Conservation (phyloP, 2,888 invertebrate genomes). For the Aelia acuminata region DNA sequence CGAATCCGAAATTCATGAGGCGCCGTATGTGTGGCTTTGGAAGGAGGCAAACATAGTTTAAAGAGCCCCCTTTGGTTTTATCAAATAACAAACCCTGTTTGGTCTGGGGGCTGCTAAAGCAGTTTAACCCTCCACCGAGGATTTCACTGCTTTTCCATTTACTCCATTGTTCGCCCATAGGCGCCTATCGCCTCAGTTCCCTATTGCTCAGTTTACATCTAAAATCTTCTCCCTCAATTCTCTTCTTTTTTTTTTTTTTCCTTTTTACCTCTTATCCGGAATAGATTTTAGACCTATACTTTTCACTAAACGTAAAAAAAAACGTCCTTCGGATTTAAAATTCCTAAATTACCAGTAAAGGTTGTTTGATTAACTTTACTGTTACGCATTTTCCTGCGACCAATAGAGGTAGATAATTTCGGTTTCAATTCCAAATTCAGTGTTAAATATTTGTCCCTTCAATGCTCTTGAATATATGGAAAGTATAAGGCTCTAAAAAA, state of each 20-base stretch:
- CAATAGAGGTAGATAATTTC: too few relatives aligned
- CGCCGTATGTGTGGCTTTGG: constrained; percentile 28
- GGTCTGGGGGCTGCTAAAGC: constrained; percentile 40
- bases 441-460: too few relatives aligned
- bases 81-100: constrained; percentile 57
- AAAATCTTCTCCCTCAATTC: background rate
- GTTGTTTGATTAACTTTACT: too few relatives aligned
- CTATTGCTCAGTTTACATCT: constrained; percentile 15
- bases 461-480: too few relatives aligned
- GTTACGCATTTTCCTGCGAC: too few relatives aligned
- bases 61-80: constrained; percentile 52
- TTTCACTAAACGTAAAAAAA: background rate
- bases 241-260: too few relatives aligned
- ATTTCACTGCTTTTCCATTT: constrained; percentile 43
- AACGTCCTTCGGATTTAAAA: background rate
- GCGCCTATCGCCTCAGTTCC: background rate
- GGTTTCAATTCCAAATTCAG: too few relatives aligned
- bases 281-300: background rate
- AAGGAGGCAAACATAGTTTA: constrained; percentile 35
- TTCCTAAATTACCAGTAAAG: too few relatives aligned
- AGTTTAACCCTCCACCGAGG: constrained; percentile 46
- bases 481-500: too few relatives aligned
- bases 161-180: constrained; percentile 22
- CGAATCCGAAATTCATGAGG: constrained; percentile 60
- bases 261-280: background rate